Conservation (phyloP, 2,113 vertebrate species). For the Natator depressus region DNA sequence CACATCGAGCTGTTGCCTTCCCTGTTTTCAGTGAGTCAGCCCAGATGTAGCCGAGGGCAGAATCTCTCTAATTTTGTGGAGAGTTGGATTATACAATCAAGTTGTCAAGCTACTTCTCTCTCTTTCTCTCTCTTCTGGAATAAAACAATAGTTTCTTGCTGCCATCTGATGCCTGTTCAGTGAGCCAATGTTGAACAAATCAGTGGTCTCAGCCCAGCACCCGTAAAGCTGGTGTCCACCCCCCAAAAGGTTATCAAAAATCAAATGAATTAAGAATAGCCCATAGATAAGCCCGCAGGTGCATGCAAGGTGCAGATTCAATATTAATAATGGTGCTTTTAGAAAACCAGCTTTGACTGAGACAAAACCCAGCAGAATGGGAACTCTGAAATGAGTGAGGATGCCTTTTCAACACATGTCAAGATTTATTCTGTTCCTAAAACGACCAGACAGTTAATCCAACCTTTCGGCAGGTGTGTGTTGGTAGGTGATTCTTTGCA, state of each 20-base stretch:
- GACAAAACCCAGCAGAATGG: conserved; percentile 50
- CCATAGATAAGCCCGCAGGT: conserved; percentile 59
- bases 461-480: conserved; percentile 57
- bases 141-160: conserved; percentile 22
- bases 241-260: conserved; percentile 54
- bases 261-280: conserved; percentile 46
- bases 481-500: conserved; percentile 59
- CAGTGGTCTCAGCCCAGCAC: conserved; percentile 33
- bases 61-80: background rate
- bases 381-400: conserved; percentile 52
- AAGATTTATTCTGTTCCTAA: conserved; percentile 63
- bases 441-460: conserved; percentile 68
- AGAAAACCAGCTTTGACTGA: conserved; percentile 43
- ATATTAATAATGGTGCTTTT: conserved; percentile 50
- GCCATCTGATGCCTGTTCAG: conserved; percentile 6
- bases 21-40: background rate
- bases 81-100: background rate
- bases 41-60: background rate
- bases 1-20: rapidly evolving
- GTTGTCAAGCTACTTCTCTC: conserved; percentile 2
- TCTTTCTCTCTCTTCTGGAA: conserved; percentile 9
- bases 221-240: conserved; percentile 27
- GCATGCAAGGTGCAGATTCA: conserved; percentile 64
- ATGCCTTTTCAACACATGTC: conserved; percentile 66
- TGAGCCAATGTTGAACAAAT: conserved; percentile 53